Percentiles rank a stretch among this genome's conserved stretches.
phyloP scores from a whole-genome alignment of 2,888 invertebrate genomes.

The Esperia sulphurella region DNA sequence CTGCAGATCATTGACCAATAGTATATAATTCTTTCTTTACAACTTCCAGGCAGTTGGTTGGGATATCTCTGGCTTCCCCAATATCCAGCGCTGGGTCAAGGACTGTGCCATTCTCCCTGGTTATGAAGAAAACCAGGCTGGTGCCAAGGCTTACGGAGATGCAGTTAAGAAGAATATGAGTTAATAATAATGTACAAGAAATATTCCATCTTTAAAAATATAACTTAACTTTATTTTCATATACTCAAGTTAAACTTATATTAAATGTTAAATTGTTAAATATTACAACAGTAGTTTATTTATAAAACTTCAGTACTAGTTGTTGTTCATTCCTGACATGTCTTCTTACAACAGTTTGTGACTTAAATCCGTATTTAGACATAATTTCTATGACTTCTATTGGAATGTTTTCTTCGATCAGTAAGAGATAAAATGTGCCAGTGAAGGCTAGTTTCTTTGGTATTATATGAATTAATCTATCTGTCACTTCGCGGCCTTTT shows the following conservation, averaged over 20 bases:
- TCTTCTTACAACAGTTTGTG: constrained; percentile 83
- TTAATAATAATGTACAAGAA: constrained; percentile 20
- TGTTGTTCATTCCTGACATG: constrained; percentile 93
- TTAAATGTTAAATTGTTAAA: constrained; percentile 5
- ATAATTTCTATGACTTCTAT: constrained; percentile 83
- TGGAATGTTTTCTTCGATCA: constrained; percentile 93
- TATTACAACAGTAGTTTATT: constrained; percentile 25
- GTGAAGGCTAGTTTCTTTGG: constrained; percentile 83
- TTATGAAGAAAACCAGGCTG: constrained; percentile 78
- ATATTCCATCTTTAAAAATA: constrained; percentile 19
- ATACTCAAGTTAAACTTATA: constrained; percentile 17
- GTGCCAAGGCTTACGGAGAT: constrained; percentile 79
- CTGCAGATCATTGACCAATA: no score
- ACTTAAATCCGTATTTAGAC: constrained; percentile 75
- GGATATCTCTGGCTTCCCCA: constrained; percentile 76
- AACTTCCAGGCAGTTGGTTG: constrained; percentile 78
- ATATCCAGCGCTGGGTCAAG: constrained; percentile 79
- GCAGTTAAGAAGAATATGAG: constrained; percentile 75
- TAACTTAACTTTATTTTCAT: constrained; percentile 23
- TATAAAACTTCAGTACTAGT: constrained; percentile 84
- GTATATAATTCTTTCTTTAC: neutral
- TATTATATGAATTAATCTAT: constrained; percentile 84
- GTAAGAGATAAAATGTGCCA: constrained; percentile 93
- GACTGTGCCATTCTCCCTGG: constrained; percentile 79
- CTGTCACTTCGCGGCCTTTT: constrained; percentile 87